Conservation (phyloP, 2,113 vertebrate genomes). For the Heterochromis multidens region DNA sequence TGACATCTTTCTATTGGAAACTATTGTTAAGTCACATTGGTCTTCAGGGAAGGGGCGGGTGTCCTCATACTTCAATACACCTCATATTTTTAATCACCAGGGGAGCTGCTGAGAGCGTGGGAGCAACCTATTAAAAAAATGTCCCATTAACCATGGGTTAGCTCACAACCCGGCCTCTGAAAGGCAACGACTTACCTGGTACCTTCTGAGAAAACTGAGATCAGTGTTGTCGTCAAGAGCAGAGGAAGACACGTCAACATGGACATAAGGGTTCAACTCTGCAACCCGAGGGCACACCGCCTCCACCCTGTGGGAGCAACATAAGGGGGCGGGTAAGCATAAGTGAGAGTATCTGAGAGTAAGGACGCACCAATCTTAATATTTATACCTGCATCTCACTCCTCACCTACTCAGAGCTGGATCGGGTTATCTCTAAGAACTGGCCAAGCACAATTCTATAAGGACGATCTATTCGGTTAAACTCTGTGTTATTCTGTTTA, state of each 20-base stretch:
- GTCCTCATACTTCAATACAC: background rate
- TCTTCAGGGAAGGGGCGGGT: background rate
- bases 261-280: slow-evolving; percentile 94
- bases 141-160: background rate
- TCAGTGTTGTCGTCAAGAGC: slow-evolving; percentile 83
- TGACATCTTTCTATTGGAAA: background rate
- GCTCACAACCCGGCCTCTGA: background rate
- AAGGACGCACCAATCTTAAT: background rate
- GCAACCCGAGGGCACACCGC: slow-evolving; percentile 84
- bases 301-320: slow-evolving; percentile 79
- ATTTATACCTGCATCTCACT: background rate
- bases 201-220: slow-evolving; percentile 86
- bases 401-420: background rate
- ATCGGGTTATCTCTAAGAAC: background rate
- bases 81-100: background rate
- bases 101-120: background rate
- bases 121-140: background rate
- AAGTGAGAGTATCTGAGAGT: background rate
- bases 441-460: background rate
- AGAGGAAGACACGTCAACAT: slow-evolving; percentile 81
- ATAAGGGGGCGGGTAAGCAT: background rate
- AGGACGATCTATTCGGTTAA: background rate
- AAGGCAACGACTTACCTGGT: slow-evolving; percentile 76
- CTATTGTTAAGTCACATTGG: background rate
- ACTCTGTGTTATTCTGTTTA: background rate